Percentiles rank a stretch among this genome's conserved stretches.
phyloP scores from a whole-genome alignment of 1,140 invertebrate genomes.

The Mylabris phalerata region DNA sequence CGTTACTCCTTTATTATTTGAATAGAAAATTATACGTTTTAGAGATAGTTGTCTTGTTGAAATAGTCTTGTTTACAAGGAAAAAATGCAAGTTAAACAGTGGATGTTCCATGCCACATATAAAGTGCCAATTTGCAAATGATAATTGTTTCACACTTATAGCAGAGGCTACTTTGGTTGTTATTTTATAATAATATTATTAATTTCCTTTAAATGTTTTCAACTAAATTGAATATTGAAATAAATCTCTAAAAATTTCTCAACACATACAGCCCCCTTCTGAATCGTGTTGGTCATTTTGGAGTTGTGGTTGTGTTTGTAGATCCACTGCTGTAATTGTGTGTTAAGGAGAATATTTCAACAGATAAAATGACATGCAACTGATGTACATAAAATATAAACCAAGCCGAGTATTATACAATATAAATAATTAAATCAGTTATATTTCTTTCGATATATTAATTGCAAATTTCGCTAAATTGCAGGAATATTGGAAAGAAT shows the following conservation, averaged over 20 bases:
- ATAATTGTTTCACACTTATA: slow-evolving; percentile 24
- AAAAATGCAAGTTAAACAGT: slow-evolving; percentile 20
- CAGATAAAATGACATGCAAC: slow-evolving; percentile 6
- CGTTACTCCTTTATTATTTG: slow-evolving; percentile 7
- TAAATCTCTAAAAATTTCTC: slow-evolving; percentile 20
- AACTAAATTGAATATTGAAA: slow-evolving; percentile 18
- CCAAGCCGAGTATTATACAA: too few relatives aligned
- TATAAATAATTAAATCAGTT: too few relatives aligned
- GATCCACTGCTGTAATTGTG: slow-evolving; percentile 58
- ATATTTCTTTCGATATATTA: too few relatives aligned
- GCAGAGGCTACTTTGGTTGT: slow-evolving; percentile 31
- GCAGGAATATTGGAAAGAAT: too few relatives aligned
- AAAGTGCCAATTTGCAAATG: slow-evolving; percentile 20
- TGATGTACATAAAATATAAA: too few relatives aligned
- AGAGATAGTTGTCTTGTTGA: not conserved
- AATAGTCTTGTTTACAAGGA: slow-evolving; percentile 11
- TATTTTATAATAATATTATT: slow-evolving; percentile 2
- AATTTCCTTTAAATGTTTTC: too few relatives aligned
- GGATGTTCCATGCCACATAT: slow-evolving; percentile 22
- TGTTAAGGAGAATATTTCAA: slow-evolving; percentile 37
- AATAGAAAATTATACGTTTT: slow-evolving; percentile 12
- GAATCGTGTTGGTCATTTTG: slow-evolving; percentile 66
- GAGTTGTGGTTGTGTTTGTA: slow-evolving; percentile 67
- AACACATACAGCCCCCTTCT: slow-evolving; percentile 75
- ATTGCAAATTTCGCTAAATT: too few relatives aligned